Evolutionary conservation across 2,113 vertebrate genomes (phyloP), one percentile per base, ranked within the genome.

Genomic region (Calyptommatus sinebrachiatus): DNA sequence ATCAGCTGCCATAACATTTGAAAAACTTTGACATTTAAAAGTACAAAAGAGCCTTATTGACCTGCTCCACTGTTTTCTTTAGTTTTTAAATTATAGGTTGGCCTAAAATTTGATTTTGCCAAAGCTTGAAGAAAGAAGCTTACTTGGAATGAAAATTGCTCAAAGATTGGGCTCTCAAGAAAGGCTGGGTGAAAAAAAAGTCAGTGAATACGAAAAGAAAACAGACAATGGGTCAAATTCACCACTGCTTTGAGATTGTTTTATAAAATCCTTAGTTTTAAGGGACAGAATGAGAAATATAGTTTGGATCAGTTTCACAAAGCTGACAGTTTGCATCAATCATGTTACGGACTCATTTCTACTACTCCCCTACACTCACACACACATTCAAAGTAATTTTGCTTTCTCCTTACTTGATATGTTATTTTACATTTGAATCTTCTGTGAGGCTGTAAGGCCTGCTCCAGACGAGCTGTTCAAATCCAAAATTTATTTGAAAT

Each of bases 51-150:
- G 68, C 76, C 61, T 78, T 74, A 35, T 2, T 87, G 87, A 88
- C 83, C 81, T 29, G 62, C 87, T 90, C 68, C 75, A 81, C 67
- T 69, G 18, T 81, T 89, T 85, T 78, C 26, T 70, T 83, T 89
- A 81, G 76, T 89, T 88, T 92, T 90, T 74, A 84, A 90, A 90
- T 90, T 88, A 89, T 84, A 91, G 71, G 24, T 83, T 90, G 60
- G 83, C 77, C 68, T 86, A 71, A 84, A 74, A 57, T 11, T 0
- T 85, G 83, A 60, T 90, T 90, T 91, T 86, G 85, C 83, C 75
- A 87, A 81, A 22, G 5, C 80, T 78, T 84, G n/a, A 74, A 79
- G 78, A 83, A 60, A 85, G 72, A 22, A 2, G 45, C 74, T 92
- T 74, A 63, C 77, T 86, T 87, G 76, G 45, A 87, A 89, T 84